Percentiles rank a stretch among this genome's conserved stretches.
Conservation (phyloP, 2,888 invertebrate species). For the Campoplex nolae region DNA sequence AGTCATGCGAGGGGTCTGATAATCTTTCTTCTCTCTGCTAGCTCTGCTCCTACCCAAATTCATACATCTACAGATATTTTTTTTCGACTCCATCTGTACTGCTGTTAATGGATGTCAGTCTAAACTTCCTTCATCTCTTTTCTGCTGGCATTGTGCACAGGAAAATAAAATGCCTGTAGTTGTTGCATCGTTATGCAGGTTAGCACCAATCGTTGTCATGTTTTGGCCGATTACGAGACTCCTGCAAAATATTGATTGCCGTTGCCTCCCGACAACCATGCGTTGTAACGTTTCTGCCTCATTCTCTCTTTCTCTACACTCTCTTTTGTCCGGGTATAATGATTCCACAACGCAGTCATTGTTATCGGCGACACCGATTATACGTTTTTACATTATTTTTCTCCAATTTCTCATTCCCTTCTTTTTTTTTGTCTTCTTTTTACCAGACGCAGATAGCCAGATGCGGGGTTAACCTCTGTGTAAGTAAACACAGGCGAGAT, state of each 20-base stretch:
- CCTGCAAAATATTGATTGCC: conserved; percentile 63
- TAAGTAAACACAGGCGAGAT: conserved; percentile 21
- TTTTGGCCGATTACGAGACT: conserved; percentile 44
- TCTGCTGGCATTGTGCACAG: conserved; percentile 6
- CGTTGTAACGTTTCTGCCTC: neutral
- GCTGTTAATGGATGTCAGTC: conserved; percentile 58
- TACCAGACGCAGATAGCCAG: neutral
- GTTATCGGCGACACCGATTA: conserved; percentile 26
- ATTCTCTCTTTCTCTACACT: neutral
- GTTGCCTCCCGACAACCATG: conserved; percentile 3
- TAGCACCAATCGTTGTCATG: conserved; percentile 16
- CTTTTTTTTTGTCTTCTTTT: neutral
- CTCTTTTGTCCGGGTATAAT: conserved; percentile 22
- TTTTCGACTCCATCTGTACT: conserved; percentile 19
- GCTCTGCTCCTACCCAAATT: neutral
- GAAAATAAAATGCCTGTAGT: conserved; percentile 7
- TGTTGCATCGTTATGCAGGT: conserved; percentile 25
- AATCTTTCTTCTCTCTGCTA: conserved; percentile 38
- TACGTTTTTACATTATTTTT: conserved; percentile 7
- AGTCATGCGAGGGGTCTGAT: conserved; percentile 41
- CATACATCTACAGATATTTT: conserved; percentile 15
- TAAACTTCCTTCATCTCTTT: conserved; percentile 6
- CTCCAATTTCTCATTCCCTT: neutral
- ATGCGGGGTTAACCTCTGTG: conserved; percentile 18
- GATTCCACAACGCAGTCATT: conserved; percentile 46